These are phyloP conservation scores for Nasonia giraulti DNA, from an alignment of 1,140 invertebrate genomes.

Conservation along the genomic window DNA sequence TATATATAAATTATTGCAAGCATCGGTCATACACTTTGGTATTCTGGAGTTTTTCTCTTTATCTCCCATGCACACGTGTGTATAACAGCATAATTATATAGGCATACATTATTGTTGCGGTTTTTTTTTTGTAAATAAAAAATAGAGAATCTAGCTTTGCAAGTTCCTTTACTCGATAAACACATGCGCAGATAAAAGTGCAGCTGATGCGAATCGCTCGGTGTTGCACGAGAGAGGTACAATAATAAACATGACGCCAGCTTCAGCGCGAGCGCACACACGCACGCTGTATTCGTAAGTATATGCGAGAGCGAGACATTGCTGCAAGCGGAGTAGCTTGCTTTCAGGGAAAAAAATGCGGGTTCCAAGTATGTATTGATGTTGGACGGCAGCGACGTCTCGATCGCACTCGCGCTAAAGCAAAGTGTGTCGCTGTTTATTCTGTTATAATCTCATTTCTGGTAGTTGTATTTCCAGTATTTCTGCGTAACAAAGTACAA, in stretches of 20 bases:
- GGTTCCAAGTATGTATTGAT: neutral
- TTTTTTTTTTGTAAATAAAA: slow-evolving; percentile 23
- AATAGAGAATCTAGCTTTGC: neutral
- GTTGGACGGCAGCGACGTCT: neutral
- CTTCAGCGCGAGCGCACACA: neutral
- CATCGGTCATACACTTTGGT: slow-evolving; percentile 6
- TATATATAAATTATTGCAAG: slow-evolving; percentile 10
- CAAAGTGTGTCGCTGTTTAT: neutral
- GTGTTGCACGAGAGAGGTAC: neutral
- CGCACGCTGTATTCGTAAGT: neutral
- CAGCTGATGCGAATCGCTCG: neutral
- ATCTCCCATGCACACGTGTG: neutral
- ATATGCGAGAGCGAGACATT: neutral
- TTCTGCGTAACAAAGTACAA: no score
- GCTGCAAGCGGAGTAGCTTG: neutral
- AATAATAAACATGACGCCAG: slow-evolving; percentile 32
- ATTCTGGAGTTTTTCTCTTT: slow-evolving; percentile 2
- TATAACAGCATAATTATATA: neutral
- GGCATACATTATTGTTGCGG: neutral
- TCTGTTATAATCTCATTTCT: neutral
- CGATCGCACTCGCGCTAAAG: neutral
- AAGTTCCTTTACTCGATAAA: neutral
- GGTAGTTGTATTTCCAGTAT: no score
- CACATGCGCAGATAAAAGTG: neutral
- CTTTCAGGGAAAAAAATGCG: neutral